Conservation (phyloP, 1,140 invertebrate species). For the Eurosta solidaginis region DNA sequence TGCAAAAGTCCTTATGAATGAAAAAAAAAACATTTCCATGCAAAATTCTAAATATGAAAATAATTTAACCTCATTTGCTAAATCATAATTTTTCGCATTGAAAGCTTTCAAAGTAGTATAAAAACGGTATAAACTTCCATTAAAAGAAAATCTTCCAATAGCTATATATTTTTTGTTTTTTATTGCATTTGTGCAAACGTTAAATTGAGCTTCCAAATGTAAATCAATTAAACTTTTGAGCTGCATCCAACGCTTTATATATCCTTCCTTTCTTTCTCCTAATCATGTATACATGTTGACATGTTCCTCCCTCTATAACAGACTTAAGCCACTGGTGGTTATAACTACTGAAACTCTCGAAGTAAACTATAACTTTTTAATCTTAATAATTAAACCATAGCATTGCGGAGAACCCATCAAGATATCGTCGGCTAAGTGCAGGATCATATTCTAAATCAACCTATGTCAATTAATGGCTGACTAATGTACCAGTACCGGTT, state of each 20-base stretch:
- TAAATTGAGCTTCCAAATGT: too few relatives aligned
- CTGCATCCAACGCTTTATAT: neutral
- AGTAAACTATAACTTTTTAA: neutral
- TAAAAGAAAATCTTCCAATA: neutral
- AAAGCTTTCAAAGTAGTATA: neutral
- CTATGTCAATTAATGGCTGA: too few relatives aligned
- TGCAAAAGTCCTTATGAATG: too few relatives aligned
- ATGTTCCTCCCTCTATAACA: slow-evolving; percentile 23
- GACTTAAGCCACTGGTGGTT: slow-evolving; percentile 37
- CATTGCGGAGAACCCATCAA: neutral
- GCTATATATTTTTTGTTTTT: neutral
- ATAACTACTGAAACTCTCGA: neutral
- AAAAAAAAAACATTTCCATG: too few relatives aligned
- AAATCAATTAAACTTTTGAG: neutral
- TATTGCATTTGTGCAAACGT: neutral
- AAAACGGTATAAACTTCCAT: neutral
- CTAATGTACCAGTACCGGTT: too few relatives aligned
- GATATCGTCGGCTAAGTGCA: too few relatives aligned
- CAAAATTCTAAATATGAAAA: too few relatives aligned
- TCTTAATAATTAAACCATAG: neutral
- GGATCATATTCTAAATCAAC: too few relatives aligned
- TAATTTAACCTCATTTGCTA: too few relatives aligned
- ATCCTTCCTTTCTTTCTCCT: neutral
- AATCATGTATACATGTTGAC: neutral
- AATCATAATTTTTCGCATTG: too few relatives aligned